Percentiles rank a stretch among this genome's conserved stretches.
phyloP scores from a whole-genome alignment of 1,140 invertebrate species.

The Arion vulgaris region DNA sequence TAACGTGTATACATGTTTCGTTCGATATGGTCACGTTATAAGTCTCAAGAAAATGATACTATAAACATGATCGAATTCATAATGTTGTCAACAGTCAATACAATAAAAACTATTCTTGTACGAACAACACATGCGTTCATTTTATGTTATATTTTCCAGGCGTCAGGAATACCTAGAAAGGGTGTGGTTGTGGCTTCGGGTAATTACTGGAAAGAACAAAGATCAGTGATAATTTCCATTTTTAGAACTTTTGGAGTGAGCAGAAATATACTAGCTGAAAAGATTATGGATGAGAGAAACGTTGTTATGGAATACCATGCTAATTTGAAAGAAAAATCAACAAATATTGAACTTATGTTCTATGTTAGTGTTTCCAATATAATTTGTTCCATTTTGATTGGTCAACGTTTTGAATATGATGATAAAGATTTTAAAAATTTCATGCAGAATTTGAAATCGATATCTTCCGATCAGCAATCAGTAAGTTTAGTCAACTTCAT shows the following conservation, averaged over 20 bases:
- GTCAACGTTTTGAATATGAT: constrained; percentile 14
- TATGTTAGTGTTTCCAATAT: not conserved
- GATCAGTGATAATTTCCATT: constrained; percentile 81
- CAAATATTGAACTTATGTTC: not conserved
- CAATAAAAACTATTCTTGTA: no score
- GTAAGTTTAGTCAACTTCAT: not conserved
- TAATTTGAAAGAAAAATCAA: not conserved
- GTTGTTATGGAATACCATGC: constrained; percentile 61
- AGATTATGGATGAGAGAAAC: constrained; percentile 31
- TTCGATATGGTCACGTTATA: no score
- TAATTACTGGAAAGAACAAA: constrained; percentile 85
- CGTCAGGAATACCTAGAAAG: not conserved
- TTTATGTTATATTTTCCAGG: not conserved
- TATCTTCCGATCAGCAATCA: no score
- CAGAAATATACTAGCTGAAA: constrained; percentile 76
- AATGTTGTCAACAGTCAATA: no score
- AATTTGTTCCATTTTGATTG: not conserved
- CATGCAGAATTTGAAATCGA: constrained; percentile 26
- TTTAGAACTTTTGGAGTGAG: constrained; percentile 85
- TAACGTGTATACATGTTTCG: no score
- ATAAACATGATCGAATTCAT: no score
- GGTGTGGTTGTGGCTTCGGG: constrained; percentile 21
- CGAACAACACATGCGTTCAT: no score
- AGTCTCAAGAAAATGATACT: no score
- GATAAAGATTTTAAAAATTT: constrained; percentile 35